Percentiles rank a stretch among this genome's conserved stretches.
phyloP scores from a whole-genome alignment of 2,113 vertebrate genomes.

The Chaetodon trifascialis region DNA sequence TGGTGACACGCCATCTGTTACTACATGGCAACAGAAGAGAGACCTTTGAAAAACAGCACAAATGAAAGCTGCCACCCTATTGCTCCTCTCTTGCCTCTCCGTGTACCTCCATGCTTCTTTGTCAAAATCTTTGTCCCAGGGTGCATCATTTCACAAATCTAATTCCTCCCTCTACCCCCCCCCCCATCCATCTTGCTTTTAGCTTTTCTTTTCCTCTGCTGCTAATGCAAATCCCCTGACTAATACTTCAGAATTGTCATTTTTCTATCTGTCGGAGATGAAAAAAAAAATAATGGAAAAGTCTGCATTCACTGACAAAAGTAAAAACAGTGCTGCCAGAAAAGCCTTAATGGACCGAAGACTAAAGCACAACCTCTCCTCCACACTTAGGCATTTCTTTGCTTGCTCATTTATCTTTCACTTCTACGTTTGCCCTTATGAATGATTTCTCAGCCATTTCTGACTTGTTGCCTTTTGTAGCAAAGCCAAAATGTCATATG shows the following conservation, averaged over 20 bases:
- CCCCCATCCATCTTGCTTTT: constrained; percentile 60
- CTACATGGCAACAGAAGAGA: constrained; percentile 22
- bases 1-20: constrained; percentile 34
- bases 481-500: constrained; percentile 40
- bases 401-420: constrained; percentile 53
- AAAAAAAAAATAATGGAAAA: constrained; percentile 38
- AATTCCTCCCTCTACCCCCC: constrained; percentile 38
- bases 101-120: constrained; percentile 41
- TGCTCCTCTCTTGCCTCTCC: constrained; percentile 25
- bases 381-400: constrained; percentile 35
- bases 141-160: constrained; percentile 60
- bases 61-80: constrained; percentile 27
- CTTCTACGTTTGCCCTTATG: constrained; percentile 41
- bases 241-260: constrained; percentile 58
- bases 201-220: constrained; percentile 53
- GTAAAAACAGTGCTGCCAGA: constrained; percentile 53
- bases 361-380: constrained; percentile 43
- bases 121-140: constrained; percentile 40
- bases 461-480: constrained; percentile 32
- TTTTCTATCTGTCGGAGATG: constrained; percentile 61
- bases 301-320: constrained; percentile 49
- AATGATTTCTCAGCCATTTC: constrained; percentile 52
- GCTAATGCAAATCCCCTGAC: constrained; percentile 61
- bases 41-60: constrained; percentile 17
- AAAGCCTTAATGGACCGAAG: constrained; percentile 63